Evolutionary conservation across 2,888 invertebrate genomes (phyloP), one percentile per base, ranked within the genome.

Genomic region (Tholera decimalis): DNA sequence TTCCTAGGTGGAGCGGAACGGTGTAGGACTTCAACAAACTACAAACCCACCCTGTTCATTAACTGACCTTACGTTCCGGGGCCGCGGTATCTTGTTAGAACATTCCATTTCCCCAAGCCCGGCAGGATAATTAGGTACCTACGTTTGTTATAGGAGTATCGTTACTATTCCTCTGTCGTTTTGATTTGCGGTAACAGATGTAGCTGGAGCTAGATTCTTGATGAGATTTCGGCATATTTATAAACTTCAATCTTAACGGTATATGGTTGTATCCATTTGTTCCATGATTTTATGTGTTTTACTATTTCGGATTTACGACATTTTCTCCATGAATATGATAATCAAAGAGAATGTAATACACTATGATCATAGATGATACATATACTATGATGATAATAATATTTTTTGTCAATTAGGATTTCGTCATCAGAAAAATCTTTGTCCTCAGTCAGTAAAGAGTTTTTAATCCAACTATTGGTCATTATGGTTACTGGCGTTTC

Each of bases 211-310:
- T 56, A 49, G 68, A 71, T 2, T 61, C 56, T 59, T 43, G 18
- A 41, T 65, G 71, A 41, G 65, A 54, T 30, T 49, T 70, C 13
- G 59, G 62, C 47, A 55, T 55, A 9, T 55, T 65, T 39, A 18
- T 33, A 22, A 22, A 6, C n/a, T n/a, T n/a, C n/a, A 9, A 41
- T 35, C 4, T 54, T 26, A 65, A 20, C 24, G 6, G 24, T 30
- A 3, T 24, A 13, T 30, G 11, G n/a, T n/a, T 0, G 18, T 50
- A 26, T 11, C 13, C 35, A 26, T 18, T 24, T 26, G 11, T 28
- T 56, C 22, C 66, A 56, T 56, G 4, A 47, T 53, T 44, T 33
- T 26, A 28, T 46, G 5, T 13, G 35, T 26, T 46, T n/a, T 15
- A 15, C 20, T 18, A 9, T 55, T 33, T 47, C 20, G 33, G 26